phyloP scores from a whole-genome alignment of 2,888 invertebrate genomes.

The Trachelus iudaicus region DNA sequence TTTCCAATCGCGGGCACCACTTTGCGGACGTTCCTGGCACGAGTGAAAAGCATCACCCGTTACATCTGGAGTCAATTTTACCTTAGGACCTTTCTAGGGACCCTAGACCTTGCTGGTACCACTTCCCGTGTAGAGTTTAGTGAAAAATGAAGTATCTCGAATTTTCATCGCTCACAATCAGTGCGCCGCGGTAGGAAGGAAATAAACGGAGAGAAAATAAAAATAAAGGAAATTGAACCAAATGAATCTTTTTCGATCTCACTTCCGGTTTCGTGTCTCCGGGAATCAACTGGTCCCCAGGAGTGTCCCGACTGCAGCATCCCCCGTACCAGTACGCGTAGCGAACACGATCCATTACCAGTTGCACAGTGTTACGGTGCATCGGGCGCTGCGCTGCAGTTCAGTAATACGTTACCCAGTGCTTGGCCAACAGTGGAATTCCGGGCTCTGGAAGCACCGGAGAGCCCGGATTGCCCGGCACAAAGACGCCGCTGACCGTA shows the following conservation, averaged over 20 bases:
- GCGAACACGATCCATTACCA: not conserved
- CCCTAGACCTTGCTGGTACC: not conserved
- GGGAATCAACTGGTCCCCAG: not conserved
- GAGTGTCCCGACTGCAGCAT: not conserved
- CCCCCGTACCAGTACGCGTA: not conserved
- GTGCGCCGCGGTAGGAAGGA: not conserved
- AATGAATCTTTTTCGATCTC: not conserved
- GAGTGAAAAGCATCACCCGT: not conserved
- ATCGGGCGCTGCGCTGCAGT: not conserved
- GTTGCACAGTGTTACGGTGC: not conserved
- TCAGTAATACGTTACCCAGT: not conserved
- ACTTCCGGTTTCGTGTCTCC: not conserved
- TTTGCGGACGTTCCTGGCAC: too few relatives aligned
- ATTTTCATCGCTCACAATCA: not conserved
- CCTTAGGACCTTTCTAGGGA: not conserved
- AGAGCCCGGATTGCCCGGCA: constrained; percentile 1
- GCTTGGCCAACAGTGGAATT: not conserved
- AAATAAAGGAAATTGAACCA: too few relatives aligned
- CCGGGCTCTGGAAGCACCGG: not conserved
- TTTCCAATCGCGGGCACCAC: too few relatives aligned
- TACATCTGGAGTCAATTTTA: not conserved
- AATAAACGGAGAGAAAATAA: not conserved
- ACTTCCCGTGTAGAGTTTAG: not conserved
- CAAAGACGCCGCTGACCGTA: constrained; percentile 19
- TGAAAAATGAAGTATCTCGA: too few relatives aligned